A percentile compares a stretch with the other conserved stretches of the same genome.
Evolutionary conservation across 2,797 vertebrate genomes (phyloP).

Genomic region (Scomberomorus guttatus): DNA sequence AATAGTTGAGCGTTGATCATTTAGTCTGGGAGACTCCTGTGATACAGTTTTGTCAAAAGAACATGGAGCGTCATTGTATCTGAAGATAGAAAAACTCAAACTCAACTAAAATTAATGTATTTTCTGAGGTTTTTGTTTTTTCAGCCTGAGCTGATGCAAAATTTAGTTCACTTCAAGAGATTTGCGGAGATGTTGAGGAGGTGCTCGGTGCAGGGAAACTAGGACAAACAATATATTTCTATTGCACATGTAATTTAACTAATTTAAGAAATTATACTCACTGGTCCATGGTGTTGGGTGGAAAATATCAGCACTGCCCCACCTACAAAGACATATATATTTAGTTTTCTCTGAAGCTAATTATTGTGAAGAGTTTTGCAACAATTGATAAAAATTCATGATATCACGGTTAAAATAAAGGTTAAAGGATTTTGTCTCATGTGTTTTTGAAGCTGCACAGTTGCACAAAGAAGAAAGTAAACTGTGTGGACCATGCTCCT

Average conservation of each 20-base stretch:
- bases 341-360: not conserved
- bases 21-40: constrained; percentile 1
- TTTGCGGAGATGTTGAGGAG: not conserved
- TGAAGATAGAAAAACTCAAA: not conserved
- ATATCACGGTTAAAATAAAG: not conserved
- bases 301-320: constrained; percentile 22
- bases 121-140: not conserved
- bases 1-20: constrained; percentile 25
- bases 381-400: not conserved
- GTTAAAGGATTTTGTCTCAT: not conserved
- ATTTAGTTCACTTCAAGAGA: constrained; percentile 4
- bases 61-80: not conserved
- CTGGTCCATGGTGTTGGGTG: constrained; percentile 82
- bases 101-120: too few relatives aligned
- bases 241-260: not conserved
- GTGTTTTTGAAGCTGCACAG: not conserved
- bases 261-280: constrained; percentile 72
- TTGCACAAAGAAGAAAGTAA: not conserved
- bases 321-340: constrained; percentile 53
- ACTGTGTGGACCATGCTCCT: not conserved
- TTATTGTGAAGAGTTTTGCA: not conserved
- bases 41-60: constrained; percentile 14
- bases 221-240: not conserved
- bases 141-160: constrained; percentile 1
- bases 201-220: constrained; percentile 12